Evolutionary conservation across 2,113 vertebrate genomes (phyloP).

Genomic region (Picathartes gymnocephalus): DNA sequence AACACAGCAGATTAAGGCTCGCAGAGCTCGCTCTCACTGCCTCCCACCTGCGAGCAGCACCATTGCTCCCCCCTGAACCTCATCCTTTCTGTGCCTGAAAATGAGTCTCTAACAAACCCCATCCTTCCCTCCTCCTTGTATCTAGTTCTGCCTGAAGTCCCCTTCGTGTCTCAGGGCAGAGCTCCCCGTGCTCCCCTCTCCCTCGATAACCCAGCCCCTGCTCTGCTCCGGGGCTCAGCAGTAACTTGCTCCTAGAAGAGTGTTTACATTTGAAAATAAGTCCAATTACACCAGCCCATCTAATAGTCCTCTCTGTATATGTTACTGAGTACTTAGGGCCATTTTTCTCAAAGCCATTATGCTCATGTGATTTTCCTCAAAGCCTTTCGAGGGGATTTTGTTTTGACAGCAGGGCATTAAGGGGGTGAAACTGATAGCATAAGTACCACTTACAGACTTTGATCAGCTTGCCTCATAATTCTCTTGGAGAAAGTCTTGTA

Average conservation of each 20-base stretch:
- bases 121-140: not conserved
- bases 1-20: not conserved
- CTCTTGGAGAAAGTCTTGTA: conserved; percentile 82
- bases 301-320: conserved; percentile 84
- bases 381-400: conserved; percentile 80
- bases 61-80: fast-evolving
- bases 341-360: conserved; percentile 75
- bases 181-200: not conserved
- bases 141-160: not conserved
- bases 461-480: conserved; percentile 80
- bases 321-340: conserved; percentile 77
- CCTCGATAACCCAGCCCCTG: not conserved
- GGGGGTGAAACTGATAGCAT: conserved; percentile 83
- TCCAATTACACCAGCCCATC: conserved; percentile 74
- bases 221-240: conserved; percentile 11
- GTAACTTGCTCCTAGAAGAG: conserved; percentile 69
- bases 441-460: conserved; percentile 82
- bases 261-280: conserved; percentile 81
- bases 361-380: conserved; percentile 79
- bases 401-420: conserved; percentile 88
- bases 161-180: not conserved
- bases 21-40: not conserved
- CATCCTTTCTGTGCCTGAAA: not conserved
- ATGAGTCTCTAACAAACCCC: not conserved
- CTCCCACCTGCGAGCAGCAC: not conserved